Evolutionary conservation across 2,113 vertebrate genomes (phyloP).

Genomic region (Microcebus tavaratra): DNA sequence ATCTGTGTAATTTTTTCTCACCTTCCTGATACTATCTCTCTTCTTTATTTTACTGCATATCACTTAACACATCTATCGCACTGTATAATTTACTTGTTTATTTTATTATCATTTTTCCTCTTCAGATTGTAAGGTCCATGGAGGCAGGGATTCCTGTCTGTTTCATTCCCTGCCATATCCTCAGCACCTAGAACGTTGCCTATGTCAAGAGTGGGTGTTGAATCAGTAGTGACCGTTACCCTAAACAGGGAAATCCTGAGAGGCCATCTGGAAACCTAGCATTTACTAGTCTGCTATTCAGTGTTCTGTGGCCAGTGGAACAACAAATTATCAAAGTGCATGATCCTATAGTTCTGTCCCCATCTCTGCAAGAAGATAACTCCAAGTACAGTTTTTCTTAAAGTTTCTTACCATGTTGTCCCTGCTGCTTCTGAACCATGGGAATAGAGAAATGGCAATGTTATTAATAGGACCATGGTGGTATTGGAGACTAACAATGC

Average conservation of each 20-base stretch:
- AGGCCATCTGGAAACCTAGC: not conserved
- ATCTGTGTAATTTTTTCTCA: not conserved
- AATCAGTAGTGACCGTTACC: not conserved
- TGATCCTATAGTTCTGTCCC: not conserved
- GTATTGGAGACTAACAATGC: not conserved
- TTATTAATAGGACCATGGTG: not conserved
- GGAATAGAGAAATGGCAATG: not conserved
- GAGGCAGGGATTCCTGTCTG: not conserved
- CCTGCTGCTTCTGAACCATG: not conserved
- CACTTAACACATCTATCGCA: not conserved
- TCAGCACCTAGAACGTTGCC: not conserved
- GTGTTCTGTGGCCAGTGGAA: not conserved
- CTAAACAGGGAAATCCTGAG: not conserved
- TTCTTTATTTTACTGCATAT: not conserved
- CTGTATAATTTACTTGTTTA: not conserved
- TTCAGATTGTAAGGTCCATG: not conserved
- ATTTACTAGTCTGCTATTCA: not conserved
- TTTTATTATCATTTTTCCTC: not conserved
- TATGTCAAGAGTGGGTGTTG: not conserved
- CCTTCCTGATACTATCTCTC: not conserved
- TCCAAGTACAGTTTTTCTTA: conserved; percentile 7
- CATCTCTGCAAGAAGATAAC: not conserved
- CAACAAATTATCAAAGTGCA: not conserved
- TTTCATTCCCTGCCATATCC: not conserved
- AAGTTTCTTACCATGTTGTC: not conserved